Conservation (phyloP, 2,113 vertebrate genomes). For the Pantherophis guttatus region DNA sequence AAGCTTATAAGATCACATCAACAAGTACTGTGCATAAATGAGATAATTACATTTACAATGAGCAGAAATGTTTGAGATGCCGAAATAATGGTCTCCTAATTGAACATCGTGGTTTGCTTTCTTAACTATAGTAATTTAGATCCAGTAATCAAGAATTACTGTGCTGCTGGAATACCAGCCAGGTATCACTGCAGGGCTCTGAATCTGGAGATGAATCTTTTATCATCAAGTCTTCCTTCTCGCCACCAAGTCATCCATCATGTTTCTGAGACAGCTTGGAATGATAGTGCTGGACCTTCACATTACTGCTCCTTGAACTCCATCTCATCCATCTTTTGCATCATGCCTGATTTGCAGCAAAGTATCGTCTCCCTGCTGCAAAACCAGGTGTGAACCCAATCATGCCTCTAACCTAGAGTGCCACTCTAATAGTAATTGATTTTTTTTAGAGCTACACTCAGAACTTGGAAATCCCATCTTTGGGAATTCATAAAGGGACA, state of each 20-base stretch:
- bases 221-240: conserved; percentile 73
- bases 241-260: conserved; percentile 76
- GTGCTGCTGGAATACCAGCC: conserved; percentile 54
- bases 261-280: conserved; percentile 65
- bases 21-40: conserved; percentile 70
- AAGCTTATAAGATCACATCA: conserved; percentile 74
- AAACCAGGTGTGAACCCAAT: conserved; percentile 63
- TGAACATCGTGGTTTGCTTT: conserved; percentile 60
- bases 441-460: conserved; percentile 56
- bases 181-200: conserved; percentile 54
- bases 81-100: conserved; percentile 55
- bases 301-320: conserved; percentile 79
- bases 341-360: conserved; percentile 64
- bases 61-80: conserved; percentile 63
- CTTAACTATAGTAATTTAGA: conserved; percentile 54
- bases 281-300: conserved; percentile 71
- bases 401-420: conserved; percentile 67
- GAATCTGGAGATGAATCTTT: conserved; percentile 68
- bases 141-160: conserved; percentile 63
- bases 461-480: conserved; percentile 35
- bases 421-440: conserved; percentile 73
- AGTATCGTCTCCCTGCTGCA: conserved; percentile 61
- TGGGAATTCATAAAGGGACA: conserved; percentile 27
- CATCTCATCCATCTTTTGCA: conserved; percentile 77
- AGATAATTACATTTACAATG: conserved; percentile 77